phyloP scores from a whole-genome alignment of 2,797 vertebrate genomes.

The Neomorphus geoffroyi region DNA sequence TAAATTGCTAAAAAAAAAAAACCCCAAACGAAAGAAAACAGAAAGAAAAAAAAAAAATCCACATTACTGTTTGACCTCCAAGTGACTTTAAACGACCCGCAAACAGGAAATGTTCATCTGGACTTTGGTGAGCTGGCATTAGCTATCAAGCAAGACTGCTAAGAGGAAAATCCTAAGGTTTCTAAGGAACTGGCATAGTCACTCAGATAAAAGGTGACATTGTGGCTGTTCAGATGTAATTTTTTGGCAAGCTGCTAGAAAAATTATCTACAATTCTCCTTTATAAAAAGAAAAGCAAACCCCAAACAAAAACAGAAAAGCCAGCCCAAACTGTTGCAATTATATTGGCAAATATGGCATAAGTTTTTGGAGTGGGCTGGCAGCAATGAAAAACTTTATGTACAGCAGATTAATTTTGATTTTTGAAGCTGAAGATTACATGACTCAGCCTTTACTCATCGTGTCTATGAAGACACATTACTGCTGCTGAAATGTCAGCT shows the following conservation, averaged over 20 bases:
- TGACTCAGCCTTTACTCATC: conserved; percentile 53
- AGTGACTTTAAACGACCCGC: not conserved
- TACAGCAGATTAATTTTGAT: conserved; percentile 45
- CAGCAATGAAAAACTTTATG: not conserved
- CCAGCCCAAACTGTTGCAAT: conserved; percentile 22
- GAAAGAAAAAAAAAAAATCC: not conserved
- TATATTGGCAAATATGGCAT: conserved; percentile 12
- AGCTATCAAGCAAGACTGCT: not conserved
- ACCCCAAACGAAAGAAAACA: no score
- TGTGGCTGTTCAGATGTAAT: not conserved
- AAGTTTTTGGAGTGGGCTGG: conserved; percentile 32
- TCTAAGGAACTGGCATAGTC: not conserved
- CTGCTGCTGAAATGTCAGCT: conserved; percentile 55
- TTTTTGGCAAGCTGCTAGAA: conserved; percentile 4
- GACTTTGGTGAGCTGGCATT: not conserved
- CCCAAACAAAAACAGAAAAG: not conserved
- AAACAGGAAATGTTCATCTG: not conserved
- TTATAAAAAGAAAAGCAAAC: not conserved
- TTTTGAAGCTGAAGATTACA: conserved; percentile 44
- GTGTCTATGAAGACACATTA: conserved; percentile 53
- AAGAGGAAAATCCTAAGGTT: not conserved
- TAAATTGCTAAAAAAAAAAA: not conserved
- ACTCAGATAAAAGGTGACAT: not conserved
- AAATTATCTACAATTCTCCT: not conserved
- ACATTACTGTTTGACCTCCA: not conserved